Evolutionary conservation across 1,140 invertebrate genomes (phyloP), one percentile per base, ranked within the genome.

Genomic region (Bursaphelenchus mucronatus): DNA sequence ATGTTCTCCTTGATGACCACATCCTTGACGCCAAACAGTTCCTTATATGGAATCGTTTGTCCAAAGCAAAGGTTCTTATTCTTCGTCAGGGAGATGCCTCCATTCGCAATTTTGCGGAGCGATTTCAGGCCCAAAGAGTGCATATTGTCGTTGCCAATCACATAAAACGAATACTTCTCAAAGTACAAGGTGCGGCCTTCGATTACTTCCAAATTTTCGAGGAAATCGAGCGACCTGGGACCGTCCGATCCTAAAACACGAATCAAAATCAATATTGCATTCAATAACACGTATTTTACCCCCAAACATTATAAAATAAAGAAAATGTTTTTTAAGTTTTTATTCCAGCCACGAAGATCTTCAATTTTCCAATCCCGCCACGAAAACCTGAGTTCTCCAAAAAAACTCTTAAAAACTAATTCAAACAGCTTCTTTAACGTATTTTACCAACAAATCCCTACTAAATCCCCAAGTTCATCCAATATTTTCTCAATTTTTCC

Each of bases 171-270:
- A 55, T 41, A 75, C 51, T 76, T 76, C 47, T 72, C 61, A 44
- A 21, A 30, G 55, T 70, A 70, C 9, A 70, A 4, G 13, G 63
- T 17, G n/a, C 71, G 54, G 39, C 73, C 70, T 50, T 76, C 70
- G 53, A 72, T 72, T 17, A 76, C 58, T 49, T 72, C 70, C 40
- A 72, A 52, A 57, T 76, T 72, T 41, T 66, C 56, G 15, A 72
- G 51, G 46, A 72, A 72, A 10, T 53, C 49, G 4, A 72, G 41
- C 6, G 67, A 74, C 21, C 9, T 15, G 13, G 68, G 73, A 0
- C 47, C 47, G 47, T 10, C n/a, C 6, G 10, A 10, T 3, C 10
- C 52, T 59, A 21, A 51, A 46, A 54, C 8, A 30, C 5, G 30
- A 30, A 30, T 5, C 2, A 30, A 5, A 30, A 30, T 30, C 30